These are phyloP conservation scores for Cotesia congregata DNA, from an alignment of 2,888 invertebrate genomes.

Conservation along the genomic window DNA sequence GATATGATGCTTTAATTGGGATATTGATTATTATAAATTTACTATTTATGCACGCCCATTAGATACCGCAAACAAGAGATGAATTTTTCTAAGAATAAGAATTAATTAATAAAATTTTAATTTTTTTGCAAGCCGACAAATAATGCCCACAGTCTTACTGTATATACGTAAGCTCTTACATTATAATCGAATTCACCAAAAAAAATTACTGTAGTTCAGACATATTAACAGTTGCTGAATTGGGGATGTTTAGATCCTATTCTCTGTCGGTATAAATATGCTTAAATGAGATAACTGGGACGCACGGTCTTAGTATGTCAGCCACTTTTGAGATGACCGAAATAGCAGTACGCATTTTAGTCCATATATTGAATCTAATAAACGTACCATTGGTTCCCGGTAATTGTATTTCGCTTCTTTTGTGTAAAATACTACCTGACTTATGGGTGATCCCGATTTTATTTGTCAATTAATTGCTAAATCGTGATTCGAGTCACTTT, in stretches of 20 bases:
- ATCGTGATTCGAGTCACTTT: conserved; percentile 87
- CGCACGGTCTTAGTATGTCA: conserved; percentile 85
- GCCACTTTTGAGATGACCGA: conserved; percentile 81
- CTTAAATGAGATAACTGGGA: conserved; percentile 90
- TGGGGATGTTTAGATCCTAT: conserved; percentile 87
- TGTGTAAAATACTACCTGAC: conserved; percentile 76
- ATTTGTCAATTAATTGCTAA: conserved; percentile 71
- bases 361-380: conserved; percentile 82
- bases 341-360: conserved; percentile 78
- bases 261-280: conserved; percentile 84
- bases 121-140: conserved; percentile 67
- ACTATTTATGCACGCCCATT: not conserved
- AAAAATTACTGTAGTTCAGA: conserved; percentile 85
- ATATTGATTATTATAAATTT: not conserved
- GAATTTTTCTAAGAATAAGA: no score
- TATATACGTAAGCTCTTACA: conserved; percentile 82
- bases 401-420: conserved; percentile 75
- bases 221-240: conserved; percentile 88
- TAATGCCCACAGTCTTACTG: conserved; percentile 87
- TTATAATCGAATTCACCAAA: conserved; percentile 81
- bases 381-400: conserved; percentile 72
- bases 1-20: not conserved
- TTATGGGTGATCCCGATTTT: conserved; percentile 54
- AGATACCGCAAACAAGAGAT: not conserved
- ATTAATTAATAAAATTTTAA: no score